These are phyloP conservation scores for Eupsittula cactorum DNA, from an alignment of 2,113 vertebrate species.

Conservation along the genomic window DNA sequence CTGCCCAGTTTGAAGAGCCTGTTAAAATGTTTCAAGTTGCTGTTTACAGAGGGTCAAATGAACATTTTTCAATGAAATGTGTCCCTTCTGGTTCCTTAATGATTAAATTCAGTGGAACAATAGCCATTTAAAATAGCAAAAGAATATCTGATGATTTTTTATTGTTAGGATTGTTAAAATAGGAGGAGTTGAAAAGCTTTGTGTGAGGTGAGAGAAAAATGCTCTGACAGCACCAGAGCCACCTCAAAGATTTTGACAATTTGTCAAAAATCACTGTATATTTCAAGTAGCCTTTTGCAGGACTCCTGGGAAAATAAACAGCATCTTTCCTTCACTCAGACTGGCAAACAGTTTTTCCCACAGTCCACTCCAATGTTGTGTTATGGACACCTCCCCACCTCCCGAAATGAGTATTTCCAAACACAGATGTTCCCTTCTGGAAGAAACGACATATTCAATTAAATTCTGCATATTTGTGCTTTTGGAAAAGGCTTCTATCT, in stretches of 20 bases:
- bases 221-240: constrained; percentile 37
- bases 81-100: constrained; percentile 81
- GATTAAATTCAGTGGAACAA: constrained; percentile 71
- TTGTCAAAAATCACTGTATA: constrained; percentile 69
- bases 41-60: constrained; percentile 75
- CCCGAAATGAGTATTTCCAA: background rate
- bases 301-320: constrained; percentile 57
- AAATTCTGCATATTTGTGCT: background rate
- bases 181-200: constrained; percentile 68
- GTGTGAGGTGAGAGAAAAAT: constrained; percentile 68
- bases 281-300: constrained; percentile 55
- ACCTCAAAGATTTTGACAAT: constrained; percentile 60
- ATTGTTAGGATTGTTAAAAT: constrained; percentile 68
- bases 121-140: constrained; percentile 74
- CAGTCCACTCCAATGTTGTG: background rate
- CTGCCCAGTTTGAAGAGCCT: constrained; percentile 71
- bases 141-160: constrained; percentile 76
- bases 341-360: constrained; percentile 14
- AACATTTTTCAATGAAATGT: constrained; percentile 78
- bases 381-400: background rate
- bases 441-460: background rate
- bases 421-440: background rate
- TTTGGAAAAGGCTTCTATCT: background rate
- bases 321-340: constrained; percentile 41
- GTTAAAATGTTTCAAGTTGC: constrained; percentile 77